phyloP scores from a whole-genome alignment of 2,888 invertebrate genomes.

The Dorcus hopei region DNA sequence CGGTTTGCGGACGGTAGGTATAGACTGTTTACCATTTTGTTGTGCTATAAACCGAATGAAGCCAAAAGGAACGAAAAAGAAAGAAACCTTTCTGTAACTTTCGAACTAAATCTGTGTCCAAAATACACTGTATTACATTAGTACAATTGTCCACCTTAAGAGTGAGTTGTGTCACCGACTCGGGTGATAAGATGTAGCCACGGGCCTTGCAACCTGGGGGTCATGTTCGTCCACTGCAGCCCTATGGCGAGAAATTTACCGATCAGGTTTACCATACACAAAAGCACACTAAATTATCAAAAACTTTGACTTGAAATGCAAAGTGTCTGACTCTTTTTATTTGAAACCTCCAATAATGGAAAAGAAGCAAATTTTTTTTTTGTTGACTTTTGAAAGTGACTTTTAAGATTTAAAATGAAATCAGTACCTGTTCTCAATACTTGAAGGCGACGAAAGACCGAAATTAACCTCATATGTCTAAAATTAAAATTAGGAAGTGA shows the following conservation, averaged over 20 bases:
- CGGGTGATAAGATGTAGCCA: constrained; percentile 42
- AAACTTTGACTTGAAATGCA: neutral
- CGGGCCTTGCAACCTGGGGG: constrained; percentile 38
- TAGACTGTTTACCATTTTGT: constrained; percentile 12
- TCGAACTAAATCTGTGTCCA: neutral
- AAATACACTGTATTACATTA: constrained; percentile 6
- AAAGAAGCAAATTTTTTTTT: neutral
- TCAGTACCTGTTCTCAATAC: constrained; percentile 48
- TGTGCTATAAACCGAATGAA: neutral
- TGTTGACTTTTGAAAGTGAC: neutral
- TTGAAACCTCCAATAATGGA: neutral
- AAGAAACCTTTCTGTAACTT: neutral
- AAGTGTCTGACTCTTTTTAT: neutral
- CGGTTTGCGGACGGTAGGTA: neutral
- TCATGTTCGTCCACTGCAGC: constrained; percentile 44
- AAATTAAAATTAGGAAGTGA: constrained; percentile 52
- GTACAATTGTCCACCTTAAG: constrained; percentile 29
- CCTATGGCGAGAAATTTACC: constrained; percentile 51
- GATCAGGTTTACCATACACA: constrained; percentile 42
- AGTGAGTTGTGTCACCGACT: constrained; percentile 38
- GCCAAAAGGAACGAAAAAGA: neutral
- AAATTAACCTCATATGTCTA: constrained; percentile 51
- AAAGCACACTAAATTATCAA: constrained; percentile 14
- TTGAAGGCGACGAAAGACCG: constrained; percentile 50
- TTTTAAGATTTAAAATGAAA: constrained; percentile 26